Evolutionary conservation across 2,113 vertebrate genomes (phyloP), one percentile per base, ranked within the genome.

Genomic region (Nycticebus coucang): DNA sequence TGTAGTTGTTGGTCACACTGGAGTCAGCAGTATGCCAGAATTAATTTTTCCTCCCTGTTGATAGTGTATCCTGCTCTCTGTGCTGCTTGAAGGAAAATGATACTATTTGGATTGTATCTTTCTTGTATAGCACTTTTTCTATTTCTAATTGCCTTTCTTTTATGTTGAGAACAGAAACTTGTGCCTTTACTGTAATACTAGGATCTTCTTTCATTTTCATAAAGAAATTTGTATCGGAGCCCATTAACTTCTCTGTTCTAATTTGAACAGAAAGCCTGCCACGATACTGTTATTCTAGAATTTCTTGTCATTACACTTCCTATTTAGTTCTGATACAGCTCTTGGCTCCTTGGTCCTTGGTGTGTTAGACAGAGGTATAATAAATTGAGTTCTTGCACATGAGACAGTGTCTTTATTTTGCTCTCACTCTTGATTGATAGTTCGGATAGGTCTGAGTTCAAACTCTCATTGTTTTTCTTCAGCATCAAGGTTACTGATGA

Each of bases 401-500:
- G 28, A 50, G 7, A 78, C 19, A 64, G 2, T 53, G 71, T 80
- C 7, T 62, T 57, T 90, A 90, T 72, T 87, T 91, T 78, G 30
- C 55, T 87, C 28, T 94, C n/a, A 55, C 35, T 53, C 45, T 87
- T 79, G 21, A 45, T 77, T 74, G 66, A 24, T 71, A 79, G 12
- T 79, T 78, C 53, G 35, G 11, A 11, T 92, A 92, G 18, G 57
- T 33, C 11, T 71, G 55, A 30, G 19, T 35, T 81, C n/a, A 92
- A 57, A 75, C 15, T 97, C 62, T 97, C 62, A 66, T 86, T 95
- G 86, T 88, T 55, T 13, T 87, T 90, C 86, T 69, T 82, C 64
- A 57, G 81, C 71, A n/a, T 94, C 57, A 74, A 0, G 37, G n/a
- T 90, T 28, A 5, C 66, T 90, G 41, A 59, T 90, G 50, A 85